Conservation (phyloP, 2,113 vertebrate genomes). For the Morone chrysops region DNA sequence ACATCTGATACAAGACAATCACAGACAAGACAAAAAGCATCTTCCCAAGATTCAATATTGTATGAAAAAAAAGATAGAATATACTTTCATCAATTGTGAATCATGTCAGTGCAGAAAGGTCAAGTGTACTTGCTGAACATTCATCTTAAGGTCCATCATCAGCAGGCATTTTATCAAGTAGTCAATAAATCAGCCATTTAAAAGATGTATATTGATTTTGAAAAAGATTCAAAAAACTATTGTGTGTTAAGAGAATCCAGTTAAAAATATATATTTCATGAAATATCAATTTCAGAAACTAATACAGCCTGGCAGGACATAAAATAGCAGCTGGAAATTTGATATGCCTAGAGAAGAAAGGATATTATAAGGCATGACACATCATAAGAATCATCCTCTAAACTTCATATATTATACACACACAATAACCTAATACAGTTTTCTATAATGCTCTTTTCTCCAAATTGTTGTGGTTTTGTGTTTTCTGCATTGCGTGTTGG, state of each 20-base stretch:
- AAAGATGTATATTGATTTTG: not conserved
- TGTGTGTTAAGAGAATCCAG: not conserved
- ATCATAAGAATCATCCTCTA: conserved; percentile 50
- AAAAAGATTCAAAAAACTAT: not conserved
- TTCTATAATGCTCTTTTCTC: conserved; percentile 42
- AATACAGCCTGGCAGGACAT: conserved; percentile 22
- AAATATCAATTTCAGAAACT: conserved; percentile 35
- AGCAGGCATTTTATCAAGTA: not conserved
- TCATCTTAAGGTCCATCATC: not conserved
- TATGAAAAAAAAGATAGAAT: not conserved
- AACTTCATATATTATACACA: conserved; percentile 60
- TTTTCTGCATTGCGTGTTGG: conserved; percentile 30
- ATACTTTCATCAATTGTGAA: not conserved
- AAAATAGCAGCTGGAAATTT: conserved; percentile 36
- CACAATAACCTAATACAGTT: conserved; percentile 34
- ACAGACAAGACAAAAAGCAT: not conserved
- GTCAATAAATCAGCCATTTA: not conserved
- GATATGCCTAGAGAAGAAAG: conserved; percentile 21
- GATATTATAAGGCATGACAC: conserved; percentile 59
- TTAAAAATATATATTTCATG: not conserved
- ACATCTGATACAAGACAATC: not conserved
- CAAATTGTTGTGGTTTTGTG: conserved; percentile 37
- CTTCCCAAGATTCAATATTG: not conserved
- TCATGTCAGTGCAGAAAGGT: not conserved
- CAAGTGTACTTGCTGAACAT: not conserved